Evolutionary conservation across 2,797 vertebrate species (phyloP).

Genomic region (Dermochelys coriacea): DNA sequence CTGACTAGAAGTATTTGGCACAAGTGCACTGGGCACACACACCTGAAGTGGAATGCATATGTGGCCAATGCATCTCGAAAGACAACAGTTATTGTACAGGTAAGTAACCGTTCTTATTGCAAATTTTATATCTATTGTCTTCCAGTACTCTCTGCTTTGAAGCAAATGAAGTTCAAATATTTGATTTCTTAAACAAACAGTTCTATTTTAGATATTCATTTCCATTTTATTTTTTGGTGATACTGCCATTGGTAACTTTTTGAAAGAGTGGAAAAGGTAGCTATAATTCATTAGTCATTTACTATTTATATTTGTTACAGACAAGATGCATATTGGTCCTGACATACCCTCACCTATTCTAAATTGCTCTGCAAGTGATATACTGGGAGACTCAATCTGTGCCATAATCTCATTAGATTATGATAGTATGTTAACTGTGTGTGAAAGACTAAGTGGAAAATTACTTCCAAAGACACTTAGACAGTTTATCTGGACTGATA

Average conservation of each 20-base stretch:
- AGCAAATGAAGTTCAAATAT: neutral
- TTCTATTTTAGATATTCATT: neutral
- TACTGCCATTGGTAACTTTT: neutral
- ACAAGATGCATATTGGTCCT: neutral
- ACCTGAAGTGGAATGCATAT: too few species aligned
- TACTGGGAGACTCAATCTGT: slow-evolving; percentile 33
- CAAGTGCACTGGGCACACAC: too few species aligned
- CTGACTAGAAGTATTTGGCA: too few species aligned
- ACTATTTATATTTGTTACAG: neutral
- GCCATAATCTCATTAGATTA: slow-evolving; percentile 21
- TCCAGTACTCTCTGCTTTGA: neutral
- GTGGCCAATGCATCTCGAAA: too few species aligned
- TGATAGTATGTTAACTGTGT: slow-evolving; percentile 13
- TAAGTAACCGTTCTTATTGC: neutral
- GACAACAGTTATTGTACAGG: too few species aligned
- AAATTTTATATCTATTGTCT: neutral
- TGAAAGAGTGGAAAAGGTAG: neutral
- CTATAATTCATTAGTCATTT: neutral
- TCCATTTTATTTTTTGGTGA: neutral
- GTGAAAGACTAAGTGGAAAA: slow-evolving; percentile 36
- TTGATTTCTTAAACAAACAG: neutral
- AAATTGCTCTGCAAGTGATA: slow-evolving; percentile 41
- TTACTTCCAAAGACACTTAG: slow-evolving; percentile 43
- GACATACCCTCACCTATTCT: neutral
- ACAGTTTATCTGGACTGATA: slow-evolving; percentile 45